Evolutionary conservation across 2,113 vertebrate genomes (phyloP), one percentile per base, ranked within the genome.

Genomic region (Thamnaconus septentrionalis): DNA sequence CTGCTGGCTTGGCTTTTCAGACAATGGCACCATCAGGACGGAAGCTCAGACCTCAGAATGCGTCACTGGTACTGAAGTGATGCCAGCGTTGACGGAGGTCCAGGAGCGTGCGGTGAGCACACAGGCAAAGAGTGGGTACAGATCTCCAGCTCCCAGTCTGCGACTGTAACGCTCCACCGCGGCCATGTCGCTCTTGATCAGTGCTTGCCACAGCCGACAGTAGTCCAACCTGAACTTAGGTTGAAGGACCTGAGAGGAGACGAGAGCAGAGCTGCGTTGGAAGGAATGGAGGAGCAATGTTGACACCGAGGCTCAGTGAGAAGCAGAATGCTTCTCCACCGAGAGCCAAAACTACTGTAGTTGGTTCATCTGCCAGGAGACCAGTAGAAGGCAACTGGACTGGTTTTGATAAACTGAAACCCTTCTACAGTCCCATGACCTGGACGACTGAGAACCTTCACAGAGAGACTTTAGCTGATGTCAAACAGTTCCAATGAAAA

Each of bases 21-120:
- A 31, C 18, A 12, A 40, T 12, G 43, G 56, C 54, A 9, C 18
- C 4, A 6, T 7, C 11, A 59, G 8, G 56, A 49, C 44, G 12
- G 1, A 42, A 41, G 48, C 11, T 41, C 50, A 9, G 90, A 99
- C 97, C 96, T 99, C 97, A 0, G 90, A 86, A 9, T 80, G 79
- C 3, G 94, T 93, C 69, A 97, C 88, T 0, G 97, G 93, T 0
- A 85, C 92, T 8, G 85, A 91, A 69, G 92, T 88, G 58, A 99
- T 98, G 43, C 97, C 97, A 3, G 77, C 86, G 65, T 88, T 97
- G 86, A 99, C 92, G 0, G 95, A 91, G 8, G 90, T 84, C 97
- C 97, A 99, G 8, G 97, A 97, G 10, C 97, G 93, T 45, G 93
- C 96, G 0, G 96, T 98, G 54, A 99, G 90, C 82, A 99, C 92